Base-by-base conservation (phyloP, 1,140 invertebrate genomes). In the Vollenhovia emeryi region DNA sequence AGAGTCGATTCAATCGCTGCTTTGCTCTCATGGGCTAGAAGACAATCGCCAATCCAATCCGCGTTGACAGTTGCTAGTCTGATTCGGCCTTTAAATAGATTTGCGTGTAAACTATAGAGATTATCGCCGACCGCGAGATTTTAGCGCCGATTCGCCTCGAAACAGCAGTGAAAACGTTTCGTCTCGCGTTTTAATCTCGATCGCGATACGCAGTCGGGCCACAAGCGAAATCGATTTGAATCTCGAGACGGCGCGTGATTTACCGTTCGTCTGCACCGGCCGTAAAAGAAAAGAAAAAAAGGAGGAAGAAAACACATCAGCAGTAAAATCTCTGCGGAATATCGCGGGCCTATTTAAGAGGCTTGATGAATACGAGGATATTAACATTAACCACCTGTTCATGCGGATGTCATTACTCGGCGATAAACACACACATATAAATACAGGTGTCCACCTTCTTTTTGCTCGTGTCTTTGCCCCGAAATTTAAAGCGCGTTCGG, bases 211-310 rank as follows among this genome's bases (percentile, higher is more conserved):
- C 75, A 79, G 50, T n/a, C 64, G 50, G 66, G 18, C 75, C 27
- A 82, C 18, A 45, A 82, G 78, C 27, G 55, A 45, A 71, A 43
- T 73, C 78, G 50, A 71, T 73, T 71, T 82, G 15, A 73, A 82
- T 82, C 66, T 82, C 78, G 36, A 73, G 21, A 57, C 50, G 11
- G 62, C 62, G 24, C 27, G 50, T 11, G 24, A 52, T 82, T 82
- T 71, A 80, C 64, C 50, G 64, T 71, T 71, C 50, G 64, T 71
- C 15, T 71, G 50, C 78, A 43, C 36, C 2, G 66, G 18, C n/a
- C 27, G 18, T 82, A 33, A 57, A 68, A 66, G 5, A 24, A 75
- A n/a, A 62, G n/a, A 24, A 66, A 66, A 24, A 24, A 50, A 11
- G 33, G 45, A n/a, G 3, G 8, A 33, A 15, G 30, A 48, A 71